Evolutionary conservation across 2,888 invertebrate species (phyloP).

Genomic region (Ennomos quercinarius): DNA sequence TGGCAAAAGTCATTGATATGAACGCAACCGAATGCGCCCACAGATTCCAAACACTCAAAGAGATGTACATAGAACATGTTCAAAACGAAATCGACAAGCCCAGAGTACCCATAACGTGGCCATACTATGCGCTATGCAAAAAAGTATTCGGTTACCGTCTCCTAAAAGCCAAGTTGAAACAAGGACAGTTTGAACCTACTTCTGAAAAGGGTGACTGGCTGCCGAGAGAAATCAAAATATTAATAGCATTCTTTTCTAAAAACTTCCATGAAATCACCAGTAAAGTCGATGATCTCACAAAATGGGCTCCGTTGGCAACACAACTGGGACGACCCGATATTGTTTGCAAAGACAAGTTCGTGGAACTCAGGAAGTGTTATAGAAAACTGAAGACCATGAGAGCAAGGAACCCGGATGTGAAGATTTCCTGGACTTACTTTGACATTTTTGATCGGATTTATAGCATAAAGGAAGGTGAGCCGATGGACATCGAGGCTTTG

Average conservation of each 20-base stretch:
- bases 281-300: constrained; percentile 50
- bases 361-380: constrained; percentile 72
- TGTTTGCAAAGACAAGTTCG: constrained; percentile 67
- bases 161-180: constrained; percentile 67
- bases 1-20: constrained; percentile 65
- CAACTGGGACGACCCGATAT: constrained; percentile 56
- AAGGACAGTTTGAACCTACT: constrained; percentile 50
- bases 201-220: constrained; percentile 69
- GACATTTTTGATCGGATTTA: constrained; percentile 69
- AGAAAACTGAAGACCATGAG: constrained; percentile 73
- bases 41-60: constrained; percentile 70
- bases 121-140: constrained; percentile 73
- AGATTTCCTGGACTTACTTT: constrained; percentile 76
- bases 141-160: constrained; percentile 77
- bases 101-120: constrained; percentile 74
- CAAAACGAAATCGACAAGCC: constrained; percentile 75
- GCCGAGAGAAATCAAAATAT: constrained; percentile 64
- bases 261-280: constrained; percentile 58
- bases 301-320: constrained; percentile 58
- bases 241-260: constrained; percentile 63
- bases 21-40: constrained; percentile 70
- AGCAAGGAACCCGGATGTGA: constrained; percentile 64
- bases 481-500: constrained; percentile 44
- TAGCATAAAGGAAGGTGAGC: constrained; percentile 39
- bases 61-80: constrained; percentile 68